A percentile compares a stretch with the other conserved stretches of the same genome.
These are phyloP conservation scores for Drosophila arawakana DNA, from an alignment of 1,140 invertebrate genomes.

Conservation along the genomic window DNA sequence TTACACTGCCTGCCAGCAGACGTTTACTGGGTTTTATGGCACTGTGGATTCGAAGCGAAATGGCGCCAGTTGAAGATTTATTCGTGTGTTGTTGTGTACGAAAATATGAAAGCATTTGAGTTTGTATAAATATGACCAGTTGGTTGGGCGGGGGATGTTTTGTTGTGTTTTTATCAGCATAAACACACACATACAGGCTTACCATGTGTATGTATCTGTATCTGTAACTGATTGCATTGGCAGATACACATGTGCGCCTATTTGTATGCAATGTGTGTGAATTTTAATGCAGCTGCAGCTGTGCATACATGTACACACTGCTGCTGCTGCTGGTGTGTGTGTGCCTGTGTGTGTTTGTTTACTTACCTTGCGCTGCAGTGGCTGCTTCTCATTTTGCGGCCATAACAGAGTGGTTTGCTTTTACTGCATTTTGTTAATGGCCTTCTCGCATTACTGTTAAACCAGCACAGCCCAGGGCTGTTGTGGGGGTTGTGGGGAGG, in stretches of 20 bases:
- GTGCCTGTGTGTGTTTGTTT: slow-evolving; percentile 39
- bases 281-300: not conserved
- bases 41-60: slow-evolving; percentile 63
- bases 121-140: slow-evolving; percentile 67
- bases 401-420: slow-evolving; percentile 12
- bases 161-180: slow-evolving; percentile 23
- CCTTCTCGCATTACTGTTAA: slow-evolving; percentile 39
- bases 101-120: slow-evolving; percentile 78
- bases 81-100: slow-evolving; percentile 37
- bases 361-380: slow-evolving; percentile 57
- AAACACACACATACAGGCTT: slow-evolving; percentile 3
- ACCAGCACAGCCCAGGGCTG: not conserved
- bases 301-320: slow-evolving; percentile 5
- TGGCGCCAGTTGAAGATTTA: slow-evolving; percentile 79
- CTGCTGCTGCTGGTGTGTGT: slow-evolving; percentile 7
- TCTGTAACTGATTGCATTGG: not conserved
- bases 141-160: slow-evolving; percentile 57
- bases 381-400: slow-evolving; percentile 45
- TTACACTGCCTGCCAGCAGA: slow-evolving; percentile 64
- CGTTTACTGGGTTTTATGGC: slow-evolving; percentile 64
- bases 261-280: slow-evolving; percentile 31
- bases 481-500: not conserved
- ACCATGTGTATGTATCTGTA: slow-evolving; percentile 22
- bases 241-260: slow-evolving; percentile 14
- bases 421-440: slow-evolving; percentile 62